phyloP scores from a whole-genome alignment of 1,140 invertebrate genomes.

The Drosophila kepulauana region DNA sequence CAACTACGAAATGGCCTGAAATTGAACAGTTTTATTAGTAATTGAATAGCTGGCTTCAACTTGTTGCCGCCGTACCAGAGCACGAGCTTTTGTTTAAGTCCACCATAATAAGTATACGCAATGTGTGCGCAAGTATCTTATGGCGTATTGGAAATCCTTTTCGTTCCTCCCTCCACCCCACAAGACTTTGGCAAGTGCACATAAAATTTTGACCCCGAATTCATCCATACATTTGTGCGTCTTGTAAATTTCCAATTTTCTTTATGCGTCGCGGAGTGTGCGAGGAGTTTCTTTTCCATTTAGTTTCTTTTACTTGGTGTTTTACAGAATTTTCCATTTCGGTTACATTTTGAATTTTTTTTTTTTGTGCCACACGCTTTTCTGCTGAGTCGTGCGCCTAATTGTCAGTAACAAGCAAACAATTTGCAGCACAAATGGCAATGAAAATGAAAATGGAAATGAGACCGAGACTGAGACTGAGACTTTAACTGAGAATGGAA shows the following conservation, averaged over 20 bases:
- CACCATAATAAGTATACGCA: slow-evolving; percentile 15
- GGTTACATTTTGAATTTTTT: background rate
- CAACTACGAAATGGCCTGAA: slow-evolving; percentile 40
- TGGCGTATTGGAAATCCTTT: slow-evolving; percentile 56
- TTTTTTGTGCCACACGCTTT: slow-evolving; percentile 44
- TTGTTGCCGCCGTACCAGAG: slow-evolving; percentile 47
- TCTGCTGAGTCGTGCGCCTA: slow-evolving; percentile 79
- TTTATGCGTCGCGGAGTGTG: slow-evolving; percentile 35
- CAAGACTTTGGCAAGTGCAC: slow-evolving; percentile 20
- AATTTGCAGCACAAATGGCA: slow-evolving; percentile 71
- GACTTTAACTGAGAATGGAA: slow-evolving; percentile 17
- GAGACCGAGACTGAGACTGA: background rate
- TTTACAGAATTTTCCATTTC: slow-evolving; percentile 20
- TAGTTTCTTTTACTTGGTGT: slow-evolving; percentile 41
- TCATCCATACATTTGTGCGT: slow-evolving; percentile 54
- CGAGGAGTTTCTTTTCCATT: slow-evolving; percentile 29
- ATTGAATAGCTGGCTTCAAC: slow-evolving; percentile 64
- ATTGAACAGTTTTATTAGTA: slow-evolving; percentile 52
- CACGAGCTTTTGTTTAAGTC: slow-evolving; percentile 4
- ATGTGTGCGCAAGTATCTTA: slow-evolving; percentile 17
- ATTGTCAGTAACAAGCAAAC: slow-evolving; percentile 79
- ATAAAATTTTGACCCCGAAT: slow-evolving; percentile 51
- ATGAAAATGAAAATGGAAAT: slow-evolving; percentile 40
- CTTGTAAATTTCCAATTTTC: slow-evolving; percentile 74
- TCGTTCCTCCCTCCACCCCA: background rate